phyloP scores from a whole-genome alignment of 2,888 invertebrate species.

The Campaea margaritaria region DNA sequence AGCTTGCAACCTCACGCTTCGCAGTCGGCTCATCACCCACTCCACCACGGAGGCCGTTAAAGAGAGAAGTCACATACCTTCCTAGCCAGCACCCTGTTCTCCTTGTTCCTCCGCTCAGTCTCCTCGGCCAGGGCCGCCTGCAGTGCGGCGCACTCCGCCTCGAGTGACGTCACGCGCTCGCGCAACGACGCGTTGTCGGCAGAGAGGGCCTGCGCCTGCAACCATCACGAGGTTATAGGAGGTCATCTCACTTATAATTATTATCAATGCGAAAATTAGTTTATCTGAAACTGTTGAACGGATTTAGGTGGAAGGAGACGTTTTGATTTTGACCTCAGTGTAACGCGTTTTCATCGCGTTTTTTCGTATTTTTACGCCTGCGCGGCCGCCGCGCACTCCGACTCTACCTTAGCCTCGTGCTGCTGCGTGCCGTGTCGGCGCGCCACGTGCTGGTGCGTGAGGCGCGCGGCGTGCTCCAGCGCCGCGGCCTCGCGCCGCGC shows the following conservation, averaged over 20 bases:
- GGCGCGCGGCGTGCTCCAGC: constrained; percentile 69
- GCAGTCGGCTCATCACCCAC: no score
- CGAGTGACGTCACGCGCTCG: constrained; percentile 54
- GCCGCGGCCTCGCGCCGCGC: constrained; percentile 72
- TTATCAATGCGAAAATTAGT: no score
- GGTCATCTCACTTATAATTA: no score
- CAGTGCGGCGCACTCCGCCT: constrained; percentile 51
- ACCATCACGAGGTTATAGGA: no score
- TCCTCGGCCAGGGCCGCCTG: constrained; percentile 56
- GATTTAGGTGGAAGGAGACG: constrained; percentile 54
- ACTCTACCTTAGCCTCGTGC: constrained; percentile 52
- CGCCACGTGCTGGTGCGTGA: constrained; percentile 68
- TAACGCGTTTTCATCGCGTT: constrained; percentile 66
- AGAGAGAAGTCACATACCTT: neutral
- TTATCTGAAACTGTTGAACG: constrained; percentile 15
- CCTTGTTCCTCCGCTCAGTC: constrained; percentile 63
- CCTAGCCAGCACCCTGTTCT: constrained; percentile 69
- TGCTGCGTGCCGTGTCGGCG: constrained; percentile 45
- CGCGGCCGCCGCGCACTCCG: constrained; percentile 42
- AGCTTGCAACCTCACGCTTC: no score
- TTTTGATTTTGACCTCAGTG: constrained; percentile 66
- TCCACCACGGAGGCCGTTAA: no score
- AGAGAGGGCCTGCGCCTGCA: constrained; percentile 70
- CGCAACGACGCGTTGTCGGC: constrained; percentile 72
- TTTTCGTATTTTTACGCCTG: constrained; percentile 72